Evolutionary conservation across 2,888 invertebrate species (phyloP).

Genomic region (Ochropleura leucogaster): DNA sequence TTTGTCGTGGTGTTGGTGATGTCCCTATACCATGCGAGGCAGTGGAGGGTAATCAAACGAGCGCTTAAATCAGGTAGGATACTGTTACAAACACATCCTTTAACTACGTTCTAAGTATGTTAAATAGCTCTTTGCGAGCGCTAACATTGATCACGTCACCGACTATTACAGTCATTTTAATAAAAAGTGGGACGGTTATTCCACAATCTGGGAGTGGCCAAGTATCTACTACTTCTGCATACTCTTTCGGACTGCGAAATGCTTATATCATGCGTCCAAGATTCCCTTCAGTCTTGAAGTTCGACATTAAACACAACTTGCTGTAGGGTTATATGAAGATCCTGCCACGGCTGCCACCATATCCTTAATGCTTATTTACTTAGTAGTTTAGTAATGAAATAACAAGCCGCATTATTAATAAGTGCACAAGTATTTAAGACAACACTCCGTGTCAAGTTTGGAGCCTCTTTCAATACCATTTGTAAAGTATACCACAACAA

Average conservation of each 20-base stretch:
- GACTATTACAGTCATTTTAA: slow-evolving; percentile 18
- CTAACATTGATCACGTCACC: slow-evolving; percentile 23
- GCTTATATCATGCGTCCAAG: slow-evolving; percentile 11
- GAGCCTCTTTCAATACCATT: slow-evolving; percentile 1
- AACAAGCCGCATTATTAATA: background rate
- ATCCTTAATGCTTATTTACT: background rate
- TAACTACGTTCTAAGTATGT: background rate
- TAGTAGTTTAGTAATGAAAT: background rate
- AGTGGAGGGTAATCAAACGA: slow-evolving; percentile 95
- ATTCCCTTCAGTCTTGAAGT: background rate
- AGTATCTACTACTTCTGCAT: background rate
- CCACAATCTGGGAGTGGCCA: slow-evolving; percentile 15
- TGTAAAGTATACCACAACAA: slow-evolving; percentile 39
- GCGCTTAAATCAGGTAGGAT: slow-evolving; percentile 94
- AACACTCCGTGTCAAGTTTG: slow-evolving; percentile 1
- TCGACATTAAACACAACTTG: background rate
- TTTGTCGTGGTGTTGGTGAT: slow-evolving; percentile 94
- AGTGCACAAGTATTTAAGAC: background rate
- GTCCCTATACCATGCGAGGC: slow-evolving; percentile 94
- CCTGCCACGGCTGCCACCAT: background rate
- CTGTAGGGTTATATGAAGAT: no score
- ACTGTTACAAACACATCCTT: background rate
- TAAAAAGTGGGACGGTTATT: slow-evolving; percentile 17
- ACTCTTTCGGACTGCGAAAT: background rate
- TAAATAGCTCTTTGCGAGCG: slow-evolving; percentile 2